Base-by-base conservation (phyloP, 2,797 vertebrate species). In the Coreius guichenoti region DNA sequence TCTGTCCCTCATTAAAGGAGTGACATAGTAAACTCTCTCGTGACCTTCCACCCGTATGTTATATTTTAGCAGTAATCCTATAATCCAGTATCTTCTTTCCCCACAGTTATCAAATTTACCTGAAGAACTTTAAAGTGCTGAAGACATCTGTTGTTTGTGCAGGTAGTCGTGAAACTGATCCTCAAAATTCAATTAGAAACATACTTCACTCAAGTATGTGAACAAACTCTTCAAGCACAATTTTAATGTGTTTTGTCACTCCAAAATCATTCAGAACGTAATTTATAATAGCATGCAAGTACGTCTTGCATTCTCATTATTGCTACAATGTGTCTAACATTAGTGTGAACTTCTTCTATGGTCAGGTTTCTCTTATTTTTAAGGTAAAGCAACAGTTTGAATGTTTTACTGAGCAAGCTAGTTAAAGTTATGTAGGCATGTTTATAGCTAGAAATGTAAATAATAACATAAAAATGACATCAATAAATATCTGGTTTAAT, bases 101-200 rank as follows among this genome's bases (percentile, higher is more conserved):
- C 43, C 23, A 14, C 13, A 9, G 13, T 26, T 43, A 47, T 73
- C n/a, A 47, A 1, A 73, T 47, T 47, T 47, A 73, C n/a, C 70
- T 73, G 70, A 73, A 26, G n/a, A 47, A 26, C 13, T 26, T 45
- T 72, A 43, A 72, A 72, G 43, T 9, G 70, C 43, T 47, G 43
- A 73, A 73, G 43, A 73, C 70, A 73, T 73, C 70, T 73, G 70
- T 47, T 47, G 70, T 73, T 19, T 47, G n/a, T 73, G 70, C 43
- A 47, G 43, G 43, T 47, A 47, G 23, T 29, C 43, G 3, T 47
- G n/a, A 47, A 47, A 29, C 70, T 26, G 70, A 73, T 73, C 43
- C 43, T 47, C n/a, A 73, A 17, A 73, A 73, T 19, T 47, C 14
- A 73, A 73, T 73, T 73, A 47, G n/a, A 47, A 73, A 17, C 70